Evolutionary conservation across 37 sponge, comb jelly and placozoan species (phyloP), one percentile per base, ranked within the genome.

Genomic region (Aphrocallistes beatrix): DNA sequence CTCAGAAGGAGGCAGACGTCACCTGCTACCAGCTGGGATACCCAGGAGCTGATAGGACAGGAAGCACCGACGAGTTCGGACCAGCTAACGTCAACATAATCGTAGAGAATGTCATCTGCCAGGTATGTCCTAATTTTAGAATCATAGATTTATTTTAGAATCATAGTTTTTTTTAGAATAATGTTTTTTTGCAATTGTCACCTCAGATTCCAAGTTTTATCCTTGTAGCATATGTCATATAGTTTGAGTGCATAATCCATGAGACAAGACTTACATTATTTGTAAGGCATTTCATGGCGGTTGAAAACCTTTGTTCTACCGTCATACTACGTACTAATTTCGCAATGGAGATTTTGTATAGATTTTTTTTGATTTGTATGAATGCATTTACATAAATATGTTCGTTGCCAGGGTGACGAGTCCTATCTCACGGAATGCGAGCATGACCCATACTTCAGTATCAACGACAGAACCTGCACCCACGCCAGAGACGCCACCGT

Each of bases 41-140:
- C 47, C 34, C 37, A 0, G 34, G 37, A n/a, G 88, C 60, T 21
- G 0, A 30, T 1, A 30, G 84, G 0, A 50, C 38, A 25, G 81
- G 39, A 23, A 21, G 25, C 19, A 25, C 23, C 36, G 37, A 8
- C 23, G 88, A 84, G 38, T 87, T 87, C 37, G 88, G 88, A 36
- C 19, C 51, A 23, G 88, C 84, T 16, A 84, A 28, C 34, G 88
- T 84, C 19, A 25, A 50, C 19, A 82, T 87, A 10, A 48, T 84
- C 51, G 37, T 87, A 37, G 88, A 87, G 39, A 60, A 87, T 83
- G 84, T 87, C 0, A 40, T 51, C 39, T 87, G 88, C 69, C 39
- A 37, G 23, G 88, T 84, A n/a, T 36, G 81, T 1, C n/a, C n/a
- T n/a, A 47, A 21, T 47, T 47, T 17, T 47, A 47, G 13, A 21